Conservation (phyloP, 2,113 vertebrate species). For the Clarias batrachus region DNA sequence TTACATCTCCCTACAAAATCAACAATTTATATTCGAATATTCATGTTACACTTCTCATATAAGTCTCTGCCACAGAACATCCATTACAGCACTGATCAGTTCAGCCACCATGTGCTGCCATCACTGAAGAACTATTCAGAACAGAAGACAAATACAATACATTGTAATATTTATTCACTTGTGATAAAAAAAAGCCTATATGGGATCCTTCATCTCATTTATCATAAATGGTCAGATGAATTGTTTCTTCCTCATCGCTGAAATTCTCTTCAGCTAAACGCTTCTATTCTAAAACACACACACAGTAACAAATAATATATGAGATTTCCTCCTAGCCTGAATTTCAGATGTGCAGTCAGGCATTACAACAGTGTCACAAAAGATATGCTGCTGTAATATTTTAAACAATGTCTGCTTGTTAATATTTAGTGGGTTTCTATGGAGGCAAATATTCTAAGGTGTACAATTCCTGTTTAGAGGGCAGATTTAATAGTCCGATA, state of each 20-base stretch:
- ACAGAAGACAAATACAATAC: not conserved
- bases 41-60: not conserved
- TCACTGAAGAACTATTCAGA: not conserved
- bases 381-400: not conserved
- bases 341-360: not conserved
- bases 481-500: not conserved
- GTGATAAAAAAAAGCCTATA: not conserved
- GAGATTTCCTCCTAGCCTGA: not conserved
- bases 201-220: not conserved
- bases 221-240: not conserved
- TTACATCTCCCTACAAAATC: not conserved
- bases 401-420: not conserved
- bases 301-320: not conserved
- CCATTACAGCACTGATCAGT: not conserved
- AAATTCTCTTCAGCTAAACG: not conserved
- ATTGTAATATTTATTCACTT: not conserved
- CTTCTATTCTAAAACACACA: not conserved
- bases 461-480: not conserved
- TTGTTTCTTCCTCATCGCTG: not conserved
- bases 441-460: not conserved
- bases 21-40: not conserved
- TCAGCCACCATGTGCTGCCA: not conserved
- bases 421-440: not conserved
- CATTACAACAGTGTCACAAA: not conserved
- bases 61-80: not conserved